These are phyloP conservation scores for Lophochroa leadbeateri DNA, from an alignment of 2,113 vertebrate genomes.

Conservation along the genomic window DNA sequence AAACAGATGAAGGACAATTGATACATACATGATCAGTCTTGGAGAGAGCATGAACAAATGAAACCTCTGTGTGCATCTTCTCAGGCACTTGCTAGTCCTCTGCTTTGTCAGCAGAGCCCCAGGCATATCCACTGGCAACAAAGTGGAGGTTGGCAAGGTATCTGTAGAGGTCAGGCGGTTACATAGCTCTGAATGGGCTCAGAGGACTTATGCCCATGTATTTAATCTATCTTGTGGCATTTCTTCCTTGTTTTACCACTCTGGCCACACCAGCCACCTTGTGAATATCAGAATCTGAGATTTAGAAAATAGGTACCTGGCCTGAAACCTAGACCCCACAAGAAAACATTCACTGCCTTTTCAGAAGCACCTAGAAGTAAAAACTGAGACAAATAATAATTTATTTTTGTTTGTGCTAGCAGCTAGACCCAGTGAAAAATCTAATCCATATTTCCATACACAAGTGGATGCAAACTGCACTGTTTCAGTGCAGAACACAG, in stretches of 20 bases:
- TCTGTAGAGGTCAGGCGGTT: not conserved
- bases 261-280: not conserved
- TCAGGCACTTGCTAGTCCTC: not conserved
- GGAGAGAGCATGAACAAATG: not conserved
- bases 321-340: not conserved
- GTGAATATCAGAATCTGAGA: not conserved
- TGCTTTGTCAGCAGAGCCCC: not conserved
- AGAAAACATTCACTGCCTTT: not conserved
- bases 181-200: not conserved
- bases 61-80: not conserved
- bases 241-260: not conserved
- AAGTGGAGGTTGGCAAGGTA: not conserved
- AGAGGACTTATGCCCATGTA: not conserved
- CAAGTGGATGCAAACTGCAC: not conserved
- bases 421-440: not conserved
- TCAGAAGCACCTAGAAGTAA: not conserved
- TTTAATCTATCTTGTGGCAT: not conserved
- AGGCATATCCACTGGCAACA: not conserved
- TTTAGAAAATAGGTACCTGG: not conserved
- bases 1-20: not conserved
- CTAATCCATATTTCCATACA: not conserved
- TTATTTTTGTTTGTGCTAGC: not conserved
- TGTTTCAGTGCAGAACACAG: not conserved
- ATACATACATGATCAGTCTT: not conserved
- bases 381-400: not conserved